Conservation (phyloP, 1,140 invertebrate genomes). For the Cyrtorhinus lividipennis region DNA sequence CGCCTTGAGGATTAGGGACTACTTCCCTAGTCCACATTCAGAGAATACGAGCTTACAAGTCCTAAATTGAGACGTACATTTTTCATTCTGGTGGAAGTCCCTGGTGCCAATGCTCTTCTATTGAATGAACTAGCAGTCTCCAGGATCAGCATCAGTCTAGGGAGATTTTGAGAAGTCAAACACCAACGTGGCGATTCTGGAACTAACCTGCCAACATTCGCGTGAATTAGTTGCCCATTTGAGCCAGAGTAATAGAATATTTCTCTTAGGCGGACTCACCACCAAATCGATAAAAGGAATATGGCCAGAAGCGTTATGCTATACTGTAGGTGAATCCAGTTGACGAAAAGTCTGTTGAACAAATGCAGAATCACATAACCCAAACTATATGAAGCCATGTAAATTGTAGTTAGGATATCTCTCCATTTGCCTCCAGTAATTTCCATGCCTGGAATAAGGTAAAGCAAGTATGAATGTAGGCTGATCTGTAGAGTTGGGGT, state of each 20-base stretch:
- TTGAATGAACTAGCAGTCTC: neutral
- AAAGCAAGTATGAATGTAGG: too few relatives aligned
- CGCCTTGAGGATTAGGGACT: too few relatives aligned
- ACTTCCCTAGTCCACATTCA: too few relatives aligned
- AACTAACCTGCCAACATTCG: neutral
- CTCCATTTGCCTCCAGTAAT: constrained; percentile 5
- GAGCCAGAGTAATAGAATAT: too few relatives aligned
- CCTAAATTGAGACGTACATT: neutral
- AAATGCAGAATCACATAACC: neutral
- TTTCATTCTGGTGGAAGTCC: neutral
- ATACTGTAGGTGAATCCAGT: constrained; percentile 9
- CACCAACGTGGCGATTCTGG: neutral
- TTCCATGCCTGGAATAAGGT: neutral
- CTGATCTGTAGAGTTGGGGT: too few relatives aligned
- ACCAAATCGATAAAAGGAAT: constrained; percentile 8
- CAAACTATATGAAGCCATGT: neutral
- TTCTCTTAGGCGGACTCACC: too few relatives aligned
- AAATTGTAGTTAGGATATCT: neutral
- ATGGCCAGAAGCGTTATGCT: neutral
- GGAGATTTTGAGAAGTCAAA: neutral
- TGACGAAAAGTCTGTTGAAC: neutral
- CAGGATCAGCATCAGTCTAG: neutral
- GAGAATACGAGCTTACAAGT: too few relatives aligned
- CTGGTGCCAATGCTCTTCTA: neutral
- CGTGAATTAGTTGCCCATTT: too few relatives aligned